Evolutionary conservation across 2,888 invertebrate genomes (phyloP).

Genomic region (Chrysopilus asiliformis): DNA sequence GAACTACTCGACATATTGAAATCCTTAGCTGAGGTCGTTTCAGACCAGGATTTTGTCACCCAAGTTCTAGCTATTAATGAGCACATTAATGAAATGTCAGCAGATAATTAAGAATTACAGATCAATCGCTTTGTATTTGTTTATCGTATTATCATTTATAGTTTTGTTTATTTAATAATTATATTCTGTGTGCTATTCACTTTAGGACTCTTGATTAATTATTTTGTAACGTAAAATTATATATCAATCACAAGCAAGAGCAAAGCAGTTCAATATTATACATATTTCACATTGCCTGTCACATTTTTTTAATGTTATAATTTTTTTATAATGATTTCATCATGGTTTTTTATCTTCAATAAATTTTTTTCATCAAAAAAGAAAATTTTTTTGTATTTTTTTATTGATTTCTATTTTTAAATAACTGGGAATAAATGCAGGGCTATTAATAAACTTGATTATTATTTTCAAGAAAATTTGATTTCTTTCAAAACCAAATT

Average conservation of each 20-base stretch:
- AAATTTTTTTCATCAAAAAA: conserved; percentile 4
- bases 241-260: conserved; percentile 7
- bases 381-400: too few relatives aligned
- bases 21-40: conserved; percentile 51
- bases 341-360: conserved; percentile 7
- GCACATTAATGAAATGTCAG: conserved; percentile 63
- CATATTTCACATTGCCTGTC: too few relatives aligned
- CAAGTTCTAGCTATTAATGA: conserved; percentile 70
- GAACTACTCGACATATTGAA: conserved; percentile 49
- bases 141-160: not conserved
- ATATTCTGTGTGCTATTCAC: not conserved
- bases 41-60: conserved; percentile 56
- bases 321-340: conserved; percentile 11
- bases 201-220: not conserved
- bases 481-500: too few relatives aligned
- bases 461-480: too few relatives aligned
- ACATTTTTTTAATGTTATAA: too few relatives aligned
- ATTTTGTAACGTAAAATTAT: conserved; percentile 11
- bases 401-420: too few relatives aligned
- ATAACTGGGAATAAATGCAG: too few relatives aligned
- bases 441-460: too few relatives aligned
- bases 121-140: not conserved
- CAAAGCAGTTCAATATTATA: too few relatives aligned
- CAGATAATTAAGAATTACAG: conserved; percentile 41
- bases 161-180: not conserved